Percentiles rank a stretch among this genome's conserved stretches.
These are phyloP conservation scores for Patagioenas fasciata DNA, from an alignment of 2,113 vertebrate genomes.

Conservation along the genomic window DNA sequence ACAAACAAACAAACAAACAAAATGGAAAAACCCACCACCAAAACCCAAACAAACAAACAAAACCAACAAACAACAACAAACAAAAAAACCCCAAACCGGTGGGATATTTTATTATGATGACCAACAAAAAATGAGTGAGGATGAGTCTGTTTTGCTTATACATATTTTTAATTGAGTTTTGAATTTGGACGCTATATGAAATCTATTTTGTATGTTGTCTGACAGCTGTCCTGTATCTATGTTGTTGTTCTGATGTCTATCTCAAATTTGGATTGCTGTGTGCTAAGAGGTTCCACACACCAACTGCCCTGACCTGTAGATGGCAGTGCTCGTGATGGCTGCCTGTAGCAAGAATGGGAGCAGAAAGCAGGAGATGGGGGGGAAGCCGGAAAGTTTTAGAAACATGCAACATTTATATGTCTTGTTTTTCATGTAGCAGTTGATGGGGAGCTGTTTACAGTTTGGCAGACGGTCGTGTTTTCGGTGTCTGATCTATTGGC, in stretches of 20 bases:
- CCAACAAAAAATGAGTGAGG: background rate
- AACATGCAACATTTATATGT: background rate
- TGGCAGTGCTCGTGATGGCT: background rate
- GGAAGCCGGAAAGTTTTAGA: background rate
- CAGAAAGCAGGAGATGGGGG: background rate
- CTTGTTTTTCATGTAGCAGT: constrained; percentile 31
- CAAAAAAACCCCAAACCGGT: background rate
- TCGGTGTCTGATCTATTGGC: constrained; percentile 71
- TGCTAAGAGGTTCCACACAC: background rate
- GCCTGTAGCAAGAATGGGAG: background rate
- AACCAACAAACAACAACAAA: background rate
- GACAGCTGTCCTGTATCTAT: background rate
- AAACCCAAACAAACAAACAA: too few relatives aligned
- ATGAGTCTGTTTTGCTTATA: background rate
- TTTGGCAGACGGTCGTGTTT: constrained; percentile 63
- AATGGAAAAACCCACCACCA: too few relatives aligned
- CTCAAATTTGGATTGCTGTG: background rate
- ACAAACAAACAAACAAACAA: background rate
- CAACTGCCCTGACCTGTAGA: background rate
- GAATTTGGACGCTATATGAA: background rate
- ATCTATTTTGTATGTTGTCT: background rate
- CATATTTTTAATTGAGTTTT: background rate
- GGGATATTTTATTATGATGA: background rate
- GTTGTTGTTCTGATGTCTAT: background rate
- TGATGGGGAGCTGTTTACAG: constrained; percentile 58